Conservation (phyloP, 1,140 invertebrate species). For the Sogatella furcifera region DNA sequence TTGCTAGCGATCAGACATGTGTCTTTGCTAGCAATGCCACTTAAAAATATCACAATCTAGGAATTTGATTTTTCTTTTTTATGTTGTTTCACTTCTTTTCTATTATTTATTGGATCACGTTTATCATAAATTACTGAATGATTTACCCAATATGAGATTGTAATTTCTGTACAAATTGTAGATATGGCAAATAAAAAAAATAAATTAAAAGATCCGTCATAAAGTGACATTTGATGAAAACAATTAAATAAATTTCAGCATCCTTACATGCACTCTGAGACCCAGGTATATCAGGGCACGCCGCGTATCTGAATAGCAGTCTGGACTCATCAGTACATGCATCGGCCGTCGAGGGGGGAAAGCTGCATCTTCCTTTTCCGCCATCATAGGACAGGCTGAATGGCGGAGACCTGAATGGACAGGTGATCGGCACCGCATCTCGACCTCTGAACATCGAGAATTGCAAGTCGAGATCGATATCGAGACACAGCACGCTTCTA, state of each 20-base stretch:
- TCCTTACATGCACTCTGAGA: slow-evolving; percentile 43
- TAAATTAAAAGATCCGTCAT: no score
- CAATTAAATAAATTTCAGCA: neutral
- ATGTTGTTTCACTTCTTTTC: no score
- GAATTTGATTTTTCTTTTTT: no score
- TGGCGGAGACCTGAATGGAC: slow-evolving; percentile 51
- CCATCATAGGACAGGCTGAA: slow-evolving; percentile 73
- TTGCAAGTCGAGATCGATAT: slow-evolving; percentile 76
- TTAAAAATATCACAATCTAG: no score
- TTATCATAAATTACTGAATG: no score
- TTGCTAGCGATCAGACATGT: no score
- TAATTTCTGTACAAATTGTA: no score
- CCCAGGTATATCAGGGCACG: slow-evolving; percentile 77
- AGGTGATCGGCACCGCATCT: slow-evolving; percentile 63
- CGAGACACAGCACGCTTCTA: slow-evolving; percentile 58
- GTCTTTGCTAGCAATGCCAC: no score
- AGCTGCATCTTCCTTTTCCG: slow-evolving; percentile 58
- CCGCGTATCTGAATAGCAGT: slow-evolving; percentile 76
- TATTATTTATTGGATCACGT: no score
- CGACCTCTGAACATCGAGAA: slow-evolving; percentile 74
- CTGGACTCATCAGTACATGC: slow-evolving; percentile 71
- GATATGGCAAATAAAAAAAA: no score
- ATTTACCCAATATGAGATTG: no score
- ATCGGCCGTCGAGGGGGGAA: slow-evolving; percentile 61
- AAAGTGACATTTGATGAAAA: no score